A percentile compares a stretch with the other conserved stretches of the same genome.
phyloP scores from a whole-genome alignment of 2,888 invertebrate genomes.

The Aplocera efformata region DNA sequence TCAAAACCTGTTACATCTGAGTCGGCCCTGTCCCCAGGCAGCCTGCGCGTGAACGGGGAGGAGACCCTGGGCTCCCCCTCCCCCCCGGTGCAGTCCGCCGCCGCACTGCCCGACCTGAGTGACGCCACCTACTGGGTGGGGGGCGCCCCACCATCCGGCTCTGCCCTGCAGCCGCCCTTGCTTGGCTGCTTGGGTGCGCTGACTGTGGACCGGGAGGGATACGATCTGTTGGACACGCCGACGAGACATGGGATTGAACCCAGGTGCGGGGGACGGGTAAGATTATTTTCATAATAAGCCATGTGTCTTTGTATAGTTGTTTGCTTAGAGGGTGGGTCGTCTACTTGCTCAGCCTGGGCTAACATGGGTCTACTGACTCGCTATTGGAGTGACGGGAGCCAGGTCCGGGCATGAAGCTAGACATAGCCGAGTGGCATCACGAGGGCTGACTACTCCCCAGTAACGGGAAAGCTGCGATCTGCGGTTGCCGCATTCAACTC shows the following conservation, averaged over 20 bases:
- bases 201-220: slow-evolving; percentile 84
- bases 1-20: slow-evolving; percentile 27
- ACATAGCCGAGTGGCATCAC: no score
- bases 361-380: no score
- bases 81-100: slow-evolving; percentile 79
- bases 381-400: no score
- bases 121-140: slow-evolving; percentile 89
- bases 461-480: no score
- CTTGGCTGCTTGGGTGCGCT: slow-evolving; percentile 92
- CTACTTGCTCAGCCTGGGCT: no score
- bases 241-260: slow-evolving; percentile 86
- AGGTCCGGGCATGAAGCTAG: no score
- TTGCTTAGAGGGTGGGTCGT: neutral
- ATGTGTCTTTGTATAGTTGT: neutral
- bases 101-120: slow-evolving; percentile 84
- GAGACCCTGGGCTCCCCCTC: slow-evolving; percentile 84
- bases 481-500: no score
- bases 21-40: slow-evolving; percentile 67
- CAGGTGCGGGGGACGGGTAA: slow-evolving; percentile 85
- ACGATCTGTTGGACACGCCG: slow-evolving; percentile 85
- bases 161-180: slow-evolving; percentile 70
- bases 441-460: no score
- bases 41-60: slow-evolving; percentile 86
- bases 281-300: slow-evolving; percentile 13
- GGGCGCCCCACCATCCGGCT: slow-evolving; percentile 87